Evolutionary conservation across 2,888 invertebrate genomes (phyloP), one percentile per base, ranked within the genome.

Genomic region (Flexamia atlantica): DNA sequence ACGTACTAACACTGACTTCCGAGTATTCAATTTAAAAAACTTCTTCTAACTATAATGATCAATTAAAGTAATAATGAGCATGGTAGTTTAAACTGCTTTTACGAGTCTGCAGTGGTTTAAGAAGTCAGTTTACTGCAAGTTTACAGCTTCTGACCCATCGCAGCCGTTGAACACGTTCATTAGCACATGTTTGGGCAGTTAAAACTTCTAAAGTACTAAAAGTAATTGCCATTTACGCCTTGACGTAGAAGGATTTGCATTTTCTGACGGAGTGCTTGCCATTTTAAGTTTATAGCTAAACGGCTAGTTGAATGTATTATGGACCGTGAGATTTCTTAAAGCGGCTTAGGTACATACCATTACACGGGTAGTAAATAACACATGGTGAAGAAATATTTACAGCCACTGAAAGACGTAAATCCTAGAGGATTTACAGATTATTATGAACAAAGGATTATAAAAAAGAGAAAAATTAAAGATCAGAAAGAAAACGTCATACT

Each of bases 221-320:
- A 76, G 76, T 76, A 76, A 76, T 76, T 46, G 76, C 76, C 50
- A 76, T 76, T 76, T 76, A 46, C 70, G 20, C 40, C 76, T 28
- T 46, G 50, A 2, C 72, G 40, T 20, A 36, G 36, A 72, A 23
- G 40, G 46, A 76, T 76, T 76, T 76, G 76, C 42, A 76, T 76
- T 76, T 50, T 0, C 76, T 76, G 76, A 28, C 76, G 40, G 76
- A 28, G 76, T 25, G 9, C 40, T 9, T 10, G 72, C 25, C 76
- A 23, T 23, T 76, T 70, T 76, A 50, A 10, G 50, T 76, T 76
- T 76, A 76, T 76, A 42, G 76, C 76, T 14, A 10, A 72, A 23
- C 23, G 72, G 72, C 72, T 28, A 10, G 46, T 50, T 36, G 76
- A 76, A 76, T 76, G 4, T 28, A 36, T 40, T 30, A 68, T 68